Conservation (phyloP, 1,140 invertebrate genomes). For the Aporrectodea caliginosa region DNA sequence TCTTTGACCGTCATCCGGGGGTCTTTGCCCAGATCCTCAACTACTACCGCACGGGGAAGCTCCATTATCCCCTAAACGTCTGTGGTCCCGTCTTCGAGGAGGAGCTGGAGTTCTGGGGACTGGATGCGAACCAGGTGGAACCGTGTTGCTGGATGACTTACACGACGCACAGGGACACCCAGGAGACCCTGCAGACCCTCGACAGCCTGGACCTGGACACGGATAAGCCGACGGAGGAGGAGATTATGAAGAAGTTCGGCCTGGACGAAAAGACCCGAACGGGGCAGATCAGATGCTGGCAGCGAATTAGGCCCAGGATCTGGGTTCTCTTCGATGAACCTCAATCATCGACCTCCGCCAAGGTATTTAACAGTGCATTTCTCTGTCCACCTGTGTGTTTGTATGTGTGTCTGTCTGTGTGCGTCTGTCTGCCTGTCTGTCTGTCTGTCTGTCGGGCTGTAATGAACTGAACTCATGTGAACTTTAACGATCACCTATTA, state of each 20-base stretch:
- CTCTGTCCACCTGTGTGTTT: too few relatives aligned
- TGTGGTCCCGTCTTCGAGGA: slow-evolving; percentile 97
- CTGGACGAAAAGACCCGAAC: slow-evolving; percentile 27
- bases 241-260: slow-evolving; percentile 31
- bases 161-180: slow-evolving; percentile 91
- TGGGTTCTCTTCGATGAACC: slow-evolving; percentile 61
- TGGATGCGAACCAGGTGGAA: slow-evolving; percentile 68
- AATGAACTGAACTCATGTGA: too few relatives aligned
- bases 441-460: too few relatives aligned
- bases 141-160: slow-evolving; percentile 97
- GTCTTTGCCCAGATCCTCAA: slow-evolving; percentile 75
- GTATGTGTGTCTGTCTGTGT: too few relatives aligned
- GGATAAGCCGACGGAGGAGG: slow-evolving; percentile 28
- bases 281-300: slow-evolving; percentile 28
- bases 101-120: slow-evolving; percentile 56
- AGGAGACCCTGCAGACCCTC: slow-evolving; percentile 35
- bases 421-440: too few relatives aligned
- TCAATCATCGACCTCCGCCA: slow-evolving; percentile 35
- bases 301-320: slow-evolving; percentile 29
- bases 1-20: slow-evolving; percentile 95
- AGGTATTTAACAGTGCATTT: too few relatives aligned
- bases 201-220: slow-evolving; percentile 34
- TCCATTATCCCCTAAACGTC: slow-evolving; percentile 96
- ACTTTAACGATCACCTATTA: too few relatives aligned
- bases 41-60: slow-evolving; percentile 88